Base-by-base conservation (phyloP, 2,888 invertebrate species). In the Leptinotarsa tumamoca region DNA sequence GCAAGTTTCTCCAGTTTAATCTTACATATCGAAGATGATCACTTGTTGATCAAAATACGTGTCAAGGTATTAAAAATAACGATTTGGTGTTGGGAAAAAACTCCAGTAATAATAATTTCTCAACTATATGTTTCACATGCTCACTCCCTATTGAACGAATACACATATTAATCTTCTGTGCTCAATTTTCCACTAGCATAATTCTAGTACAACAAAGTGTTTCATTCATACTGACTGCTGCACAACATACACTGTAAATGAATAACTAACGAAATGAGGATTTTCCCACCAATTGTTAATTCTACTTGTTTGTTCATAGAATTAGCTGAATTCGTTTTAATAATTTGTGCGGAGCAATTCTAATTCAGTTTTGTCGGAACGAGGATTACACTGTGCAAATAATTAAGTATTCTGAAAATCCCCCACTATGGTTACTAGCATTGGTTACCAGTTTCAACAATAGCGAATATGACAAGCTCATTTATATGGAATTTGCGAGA, bases 271-370 rank as follows among this genome's bases (percentile, higher is more conserved):
- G 14, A 52, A 52, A n/a, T 52, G 52, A 52, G 52, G 52, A 52
- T 52, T 52, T n/a, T 52, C 52, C n/a, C 52, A 52, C 52, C 51
- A 52, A 52, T 52, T 52, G 52, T 52, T 52, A 52, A 52, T 52
- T 15, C 52, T 52, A n/a, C 52, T 52, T 52, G 52, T 52, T n/a
- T n/a, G 52, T 52, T 52, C 52, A 52, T 52, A 52, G n/a, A 52
- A n/a, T 52, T 52, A n/a, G 52, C 52, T 52, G 43, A 52, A 52
- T 52, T 52, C 52, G n/a, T 52, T 52, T 52, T 52, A 15, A 52
- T 52, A 52, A 52, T 52, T 52, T n/a, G 52, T 17, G 52, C n/a
- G 52, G 52, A n/a, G 52, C 52, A 52, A 52, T 52, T 52, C 52
- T 52, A 52, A 52, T 52, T 52, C 52, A 52, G 52, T 52, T 52